Conservation (phyloP, 1,140 invertebrate species). For the Anagrus nilaparvatae region DNA sequence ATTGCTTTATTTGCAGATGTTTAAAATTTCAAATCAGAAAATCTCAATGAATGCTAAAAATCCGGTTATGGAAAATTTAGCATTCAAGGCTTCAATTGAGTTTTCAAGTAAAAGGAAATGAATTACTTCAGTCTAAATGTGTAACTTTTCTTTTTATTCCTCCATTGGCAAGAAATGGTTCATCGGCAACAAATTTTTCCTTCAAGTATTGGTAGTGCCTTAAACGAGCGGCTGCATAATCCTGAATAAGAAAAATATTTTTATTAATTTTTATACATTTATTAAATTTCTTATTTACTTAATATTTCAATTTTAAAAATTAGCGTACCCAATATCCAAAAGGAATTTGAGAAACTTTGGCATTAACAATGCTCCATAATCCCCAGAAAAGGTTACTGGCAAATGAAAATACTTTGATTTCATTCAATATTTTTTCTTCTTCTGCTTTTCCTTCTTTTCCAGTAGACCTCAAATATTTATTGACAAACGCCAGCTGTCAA, state of each 20-base stretch:
- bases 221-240: conserved; percentile 46
- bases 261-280: neutral
- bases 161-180: conserved; percentile 20
- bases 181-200: conserved; percentile 41
- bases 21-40: too few relatives aligned
- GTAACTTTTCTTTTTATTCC: conserved; percentile 29
- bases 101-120: too few relatives aligned
- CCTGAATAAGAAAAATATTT: conserved; percentile 31
- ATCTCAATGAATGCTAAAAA: too few relatives aligned
- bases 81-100: too few relatives aligned
- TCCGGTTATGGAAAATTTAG: too few relatives aligned
- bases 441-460: conserved; percentile 37
- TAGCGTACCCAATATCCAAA: conserved; percentile 88
- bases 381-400: conserved; percentile 91
- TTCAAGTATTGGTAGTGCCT: conserved; percentile 49
- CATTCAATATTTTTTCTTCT: conserved; percentile 54
- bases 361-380: conserved; percentile 84
- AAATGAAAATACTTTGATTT: conserved; percentile 73
- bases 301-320: conserved; percentile 1
- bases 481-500: conserved; percentile 50
- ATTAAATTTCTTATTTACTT: neutral
- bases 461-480: conserved; percentile 44
- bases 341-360: conserved; percentile 75
- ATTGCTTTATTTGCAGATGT: too few relatives aligned
- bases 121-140: conserved; percentile 27